Evolutionary conservation across 2,797 vertebrate genomes (phyloP).

Genomic region (Typhlichthys subterraneus): DNA sequence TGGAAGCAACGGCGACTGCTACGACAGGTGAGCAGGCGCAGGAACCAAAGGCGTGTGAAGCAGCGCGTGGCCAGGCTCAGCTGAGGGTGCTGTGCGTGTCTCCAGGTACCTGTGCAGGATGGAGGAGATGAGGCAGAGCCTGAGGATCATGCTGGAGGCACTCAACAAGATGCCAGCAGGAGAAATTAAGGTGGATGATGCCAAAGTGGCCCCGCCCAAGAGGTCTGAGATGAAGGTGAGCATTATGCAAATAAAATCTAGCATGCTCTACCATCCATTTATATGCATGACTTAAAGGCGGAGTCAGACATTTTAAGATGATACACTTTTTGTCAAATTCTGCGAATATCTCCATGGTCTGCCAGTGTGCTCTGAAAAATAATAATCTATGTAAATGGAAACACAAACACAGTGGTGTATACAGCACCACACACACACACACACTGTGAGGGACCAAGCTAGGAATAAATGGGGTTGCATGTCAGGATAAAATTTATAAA

Average conservation of each 20-base stretch:
- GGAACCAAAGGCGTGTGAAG: not conserved
- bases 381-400: too few relatives aligned
- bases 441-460: too few relatives aligned
- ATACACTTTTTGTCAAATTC: too few relatives aligned
- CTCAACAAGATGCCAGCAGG: slow-evolving; percentile 96
- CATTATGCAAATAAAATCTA: not conserved
- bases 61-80: not conserved
- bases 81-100: not conserved
- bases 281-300: not conserved
- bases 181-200: slow-evolving; percentile 95
- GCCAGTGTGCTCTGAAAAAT: too few relatives aligned
- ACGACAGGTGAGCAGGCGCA: slow-evolving; percentile 83
- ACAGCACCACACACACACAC: too few relatives aligned
- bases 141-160: slow-evolving; percentile 87
- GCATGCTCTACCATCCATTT: not conserved
- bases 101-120: slow-evolving; percentile 90
- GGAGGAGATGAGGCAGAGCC: slow-evolving; percentile 95
- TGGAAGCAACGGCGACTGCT: slow-evolving; percentile 89
- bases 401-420: too few relatives aligned
- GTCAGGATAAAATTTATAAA: too few relatives aligned
- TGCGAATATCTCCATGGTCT: too few relatives aligned
- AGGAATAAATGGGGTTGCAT: too few relatives aligned
- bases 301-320: not conserved
- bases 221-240: slow-evolving; percentile 96
- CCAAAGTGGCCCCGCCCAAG: slow-evolving; percentile 93